A percentile compares a stretch with the other conserved stretches of the same genome.
Conservation (phyloP, 2,888 invertebrate genomes). For the Pristionchus entomophagus region DNA sequence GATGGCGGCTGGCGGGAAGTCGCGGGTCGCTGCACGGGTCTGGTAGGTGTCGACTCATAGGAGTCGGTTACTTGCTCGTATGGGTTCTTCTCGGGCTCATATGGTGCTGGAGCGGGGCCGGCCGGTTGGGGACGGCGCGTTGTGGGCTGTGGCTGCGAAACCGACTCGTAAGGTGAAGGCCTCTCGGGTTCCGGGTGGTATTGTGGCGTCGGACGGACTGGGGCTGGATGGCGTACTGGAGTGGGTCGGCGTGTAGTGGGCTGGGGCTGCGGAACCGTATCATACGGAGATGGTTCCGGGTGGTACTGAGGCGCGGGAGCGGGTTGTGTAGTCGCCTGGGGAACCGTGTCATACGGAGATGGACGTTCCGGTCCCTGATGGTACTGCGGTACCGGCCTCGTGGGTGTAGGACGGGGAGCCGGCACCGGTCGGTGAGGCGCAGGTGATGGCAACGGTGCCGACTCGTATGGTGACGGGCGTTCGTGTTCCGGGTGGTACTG, state of each 20-base stretch:
- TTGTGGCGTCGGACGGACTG: background rate
- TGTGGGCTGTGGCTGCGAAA: too few species aligned
- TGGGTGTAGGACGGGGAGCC: too few species aligned
- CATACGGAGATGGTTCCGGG: background rate
- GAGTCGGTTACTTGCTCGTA: background rate
- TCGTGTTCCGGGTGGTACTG: background rate
- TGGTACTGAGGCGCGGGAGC: background rate
- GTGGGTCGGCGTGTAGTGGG: background rate
- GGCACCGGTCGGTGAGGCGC: background rate
- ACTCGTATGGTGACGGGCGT: background rate
- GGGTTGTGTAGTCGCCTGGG: background rate
- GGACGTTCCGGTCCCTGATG: background rate
- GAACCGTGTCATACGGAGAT: background rate
- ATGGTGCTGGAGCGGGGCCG: too few species aligned
- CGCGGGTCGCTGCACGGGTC: background rate
- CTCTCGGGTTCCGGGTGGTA: background rate
- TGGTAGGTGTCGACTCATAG: too few species aligned
- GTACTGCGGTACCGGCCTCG: too few species aligned
- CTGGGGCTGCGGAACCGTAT: background rate
- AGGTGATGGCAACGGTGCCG: background rate
- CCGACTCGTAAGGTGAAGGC: too few species aligned
- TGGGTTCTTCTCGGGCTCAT: background rate
- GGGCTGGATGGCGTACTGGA: background rate
- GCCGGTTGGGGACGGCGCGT: too few species aligned
- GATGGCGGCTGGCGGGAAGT: background rate